Percentiles rank a stretch among this genome's conserved stretches.
Evolutionary conservation across 2,797 vertebrate species (phyloP).

Genomic region (Triplophysa bombifrons): DNA sequence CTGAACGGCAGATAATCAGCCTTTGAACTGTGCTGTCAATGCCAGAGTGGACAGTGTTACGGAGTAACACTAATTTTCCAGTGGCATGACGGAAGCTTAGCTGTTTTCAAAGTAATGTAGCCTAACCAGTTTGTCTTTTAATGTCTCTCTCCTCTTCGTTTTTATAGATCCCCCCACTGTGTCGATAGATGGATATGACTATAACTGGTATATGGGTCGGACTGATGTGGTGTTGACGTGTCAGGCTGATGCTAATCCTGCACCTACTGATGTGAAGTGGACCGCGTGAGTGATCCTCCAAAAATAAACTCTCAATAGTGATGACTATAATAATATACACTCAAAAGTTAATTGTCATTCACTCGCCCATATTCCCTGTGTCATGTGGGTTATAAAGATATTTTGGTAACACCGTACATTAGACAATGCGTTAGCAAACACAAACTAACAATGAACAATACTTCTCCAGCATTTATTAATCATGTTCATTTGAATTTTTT

Average conservation of each 20-base stretch:
- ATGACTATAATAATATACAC: background rate
- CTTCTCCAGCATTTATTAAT: too few species aligned
- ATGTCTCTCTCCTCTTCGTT: background rate
- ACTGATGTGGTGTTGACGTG: constrained; percentile 75
- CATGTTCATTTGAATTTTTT: too few species aligned
- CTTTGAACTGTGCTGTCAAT: constrained; percentile 11
- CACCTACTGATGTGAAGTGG: constrained; percentile 76
- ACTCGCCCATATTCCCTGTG: too few species aligned
- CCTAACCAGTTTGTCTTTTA: background rate
- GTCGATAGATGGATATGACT: constrained; percentile 82
- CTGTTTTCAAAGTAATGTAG: background rate
- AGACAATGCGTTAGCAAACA: too few species aligned
- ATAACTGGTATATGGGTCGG: constrained; percentile 85
- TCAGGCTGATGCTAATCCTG: constrained; percentile 77
- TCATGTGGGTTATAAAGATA: too few species aligned
- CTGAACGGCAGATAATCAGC: constrained; percentile 22
- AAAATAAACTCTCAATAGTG: background rate
- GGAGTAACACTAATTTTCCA: background rate
- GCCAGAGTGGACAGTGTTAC: background rate
- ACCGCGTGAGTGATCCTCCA: constrained; percentile 76
- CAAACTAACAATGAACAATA: too few species aligned
- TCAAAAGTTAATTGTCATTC: too few species aligned
- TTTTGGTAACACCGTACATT: too few species aligned
- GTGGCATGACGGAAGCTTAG: background rate
- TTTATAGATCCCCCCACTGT: constrained; percentile 64